Conservation (phyloP, 2,797 vertebrate species). For the Pelodytes ibericus region DNA sequence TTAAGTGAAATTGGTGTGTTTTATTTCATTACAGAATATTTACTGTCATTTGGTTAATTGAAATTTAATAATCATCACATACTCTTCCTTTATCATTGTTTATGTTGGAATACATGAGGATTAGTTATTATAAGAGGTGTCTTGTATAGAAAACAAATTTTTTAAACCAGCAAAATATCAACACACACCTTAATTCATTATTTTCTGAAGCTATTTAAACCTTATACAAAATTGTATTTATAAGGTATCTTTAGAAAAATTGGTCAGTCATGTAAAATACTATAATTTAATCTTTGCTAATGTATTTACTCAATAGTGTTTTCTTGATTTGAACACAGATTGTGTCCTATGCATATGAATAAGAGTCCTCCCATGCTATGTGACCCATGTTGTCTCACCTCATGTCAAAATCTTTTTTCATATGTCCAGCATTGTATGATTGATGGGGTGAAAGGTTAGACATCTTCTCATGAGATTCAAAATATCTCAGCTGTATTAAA, state of each 20-base stretch:
- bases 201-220: background rate
- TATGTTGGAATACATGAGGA: background rate
- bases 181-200: background rate
- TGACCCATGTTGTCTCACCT: slow-evolving; percentile 54
- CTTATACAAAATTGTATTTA: background rate
- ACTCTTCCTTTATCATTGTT: too few relatives aligned
- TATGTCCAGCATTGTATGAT: slow-evolving; percentile 81
- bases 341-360: slow-evolving; percentile 54
- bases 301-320: slow-evolving; percentile 29
- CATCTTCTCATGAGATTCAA: slow-evolving; percentile 75
- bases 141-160: background rate
- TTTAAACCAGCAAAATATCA: background rate
- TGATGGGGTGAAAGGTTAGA: slow-evolving; percentile 81
- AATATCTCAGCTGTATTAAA: slow-evolving; percentile 72
- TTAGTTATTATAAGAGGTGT: background rate
- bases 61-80: too few relatives aligned
- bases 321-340: slow-evolving; percentile 47
- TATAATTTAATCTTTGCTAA: slow-evolving; percentile 29
- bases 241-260: background rate
- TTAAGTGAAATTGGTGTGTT: too few relatives aligned
- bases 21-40: too few relatives aligned
- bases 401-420: slow-evolving; percentile 77
- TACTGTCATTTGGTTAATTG: too few relatives aligned
- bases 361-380: slow-evolving; percentile 44
- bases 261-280: background rate